Evolutionary conservation across 2,888 invertebrate genomes (phyloP).

Genomic region (Eremobia ochroleuca): DNA sequence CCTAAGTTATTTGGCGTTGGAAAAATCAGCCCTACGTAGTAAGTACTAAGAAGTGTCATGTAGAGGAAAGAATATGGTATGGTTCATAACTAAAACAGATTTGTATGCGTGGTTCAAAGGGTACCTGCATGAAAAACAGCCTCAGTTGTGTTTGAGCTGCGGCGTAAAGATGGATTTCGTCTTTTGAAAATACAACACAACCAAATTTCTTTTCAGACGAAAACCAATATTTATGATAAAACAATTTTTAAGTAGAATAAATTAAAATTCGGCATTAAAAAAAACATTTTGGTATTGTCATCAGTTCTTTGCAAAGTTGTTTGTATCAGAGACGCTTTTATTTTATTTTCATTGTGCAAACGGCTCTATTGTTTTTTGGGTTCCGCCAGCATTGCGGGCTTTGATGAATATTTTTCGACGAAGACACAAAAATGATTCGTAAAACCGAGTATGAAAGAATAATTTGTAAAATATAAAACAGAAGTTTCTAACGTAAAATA

Average conservation of each 20-base stretch:
- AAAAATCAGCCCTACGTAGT: too few species aligned
- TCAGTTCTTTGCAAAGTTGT: conserved; percentile 51
- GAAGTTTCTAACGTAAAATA: not conserved
- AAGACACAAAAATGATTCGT: conserved; percentile 45
- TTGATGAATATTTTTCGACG: conserved; percentile 57
- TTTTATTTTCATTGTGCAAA: conserved; percentile 47
- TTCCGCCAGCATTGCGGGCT: conserved; percentile 48
- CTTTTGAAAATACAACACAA: not conserved
- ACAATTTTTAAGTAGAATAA: conserved; percentile 8
- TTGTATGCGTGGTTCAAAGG: not conserved
- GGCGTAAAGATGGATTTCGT: not conserved
- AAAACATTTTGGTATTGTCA: conserved; percentile 48
- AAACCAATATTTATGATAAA: conserved; percentile 2
- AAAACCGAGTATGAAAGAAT: conserved; percentile 20
- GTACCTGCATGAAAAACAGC: not conserved
- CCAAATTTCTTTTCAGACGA: not conserved
- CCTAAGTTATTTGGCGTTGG: too few species aligned
- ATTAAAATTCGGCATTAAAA: conserved; percentile 26
- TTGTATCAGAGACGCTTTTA: conserved; percentile 46
- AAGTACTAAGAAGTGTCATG: not conserved
- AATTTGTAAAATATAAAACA: conserved; percentile 17
- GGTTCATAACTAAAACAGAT: not conserved
- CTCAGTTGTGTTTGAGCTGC: not conserved
- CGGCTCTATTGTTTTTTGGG: conserved; percentile 43
- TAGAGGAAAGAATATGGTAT: not conserved